Percentiles rank a stretch among this genome's conserved stretches.
phyloP scores from a whole-genome alignment of 2,113 vertebrate genomes.

The Lepisosteus osseus region DNA sequence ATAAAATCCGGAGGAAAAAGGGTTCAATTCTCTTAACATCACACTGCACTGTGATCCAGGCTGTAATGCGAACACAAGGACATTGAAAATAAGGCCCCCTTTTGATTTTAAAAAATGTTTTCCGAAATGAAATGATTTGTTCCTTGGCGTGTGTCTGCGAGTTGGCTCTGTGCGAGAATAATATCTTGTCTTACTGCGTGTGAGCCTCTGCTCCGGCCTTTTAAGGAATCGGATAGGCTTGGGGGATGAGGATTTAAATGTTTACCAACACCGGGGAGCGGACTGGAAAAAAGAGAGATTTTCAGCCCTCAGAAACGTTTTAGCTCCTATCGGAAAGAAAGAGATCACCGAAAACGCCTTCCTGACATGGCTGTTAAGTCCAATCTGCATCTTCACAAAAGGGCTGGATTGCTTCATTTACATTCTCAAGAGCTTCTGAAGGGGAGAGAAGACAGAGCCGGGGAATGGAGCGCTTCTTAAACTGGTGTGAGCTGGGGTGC shows the following conservation, averaged over 20 bases:
- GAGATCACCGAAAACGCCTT: slow-evolving; percentile 41
- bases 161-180: no score
- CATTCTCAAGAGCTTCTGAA: slow-evolving; percentile 44
- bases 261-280: not conserved
- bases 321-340: slow-evolving; percentile 40
- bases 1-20: no score
- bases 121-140: no score
- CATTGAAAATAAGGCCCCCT: no score
- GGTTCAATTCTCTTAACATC: no score
- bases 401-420: slow-evolving; percentile 42
- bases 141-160: no score
- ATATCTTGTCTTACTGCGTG: no score
- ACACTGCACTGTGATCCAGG: no score
- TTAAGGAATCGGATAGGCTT: not conserved
- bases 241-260: not conserved
- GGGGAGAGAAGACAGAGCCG: not conserved
- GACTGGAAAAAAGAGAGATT: slow-evolving; percentile 20
- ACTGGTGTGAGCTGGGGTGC: not conserved
- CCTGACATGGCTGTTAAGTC: slow-evolving; percentile 44
- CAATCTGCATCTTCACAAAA: slow-evolving; percentile 42
- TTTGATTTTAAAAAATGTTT: no score
- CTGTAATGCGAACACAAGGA: no score
- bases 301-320: slow-evolving; percentile 42
- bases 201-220: not conserved
- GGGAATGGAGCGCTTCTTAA: not conserved